Conservation (phyloP, 2,113 vertebrate genomes). For the Gallinago media region DNA sequence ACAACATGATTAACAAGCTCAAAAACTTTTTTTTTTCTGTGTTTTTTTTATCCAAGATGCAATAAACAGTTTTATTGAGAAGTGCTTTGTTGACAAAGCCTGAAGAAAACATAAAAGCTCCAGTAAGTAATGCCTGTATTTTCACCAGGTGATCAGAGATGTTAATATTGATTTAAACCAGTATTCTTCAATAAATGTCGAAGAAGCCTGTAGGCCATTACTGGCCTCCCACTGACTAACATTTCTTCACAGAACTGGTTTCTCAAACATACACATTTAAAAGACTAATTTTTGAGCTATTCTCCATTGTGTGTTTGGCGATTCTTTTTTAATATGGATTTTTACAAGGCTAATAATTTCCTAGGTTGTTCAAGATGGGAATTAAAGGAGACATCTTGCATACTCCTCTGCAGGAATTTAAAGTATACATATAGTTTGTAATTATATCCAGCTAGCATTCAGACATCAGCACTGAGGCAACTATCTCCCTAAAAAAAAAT, state of each 20-base stretch:
- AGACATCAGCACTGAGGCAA: neutral
- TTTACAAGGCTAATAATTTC: slow-evolving; percentile 2
- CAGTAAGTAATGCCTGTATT: slow-evolving; percentile 25
- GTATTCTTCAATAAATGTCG: slow-evolving; percentile 60
- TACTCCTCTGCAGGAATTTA: neutral
- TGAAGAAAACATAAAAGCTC: slow-evolving; percentile 1
- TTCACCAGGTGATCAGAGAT: slow-evolving; percentile 35
- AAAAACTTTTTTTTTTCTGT: neutral
- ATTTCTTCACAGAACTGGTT: slow-evolving; percentile 17
- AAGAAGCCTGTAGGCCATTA: slow-evolving; percentile 36
- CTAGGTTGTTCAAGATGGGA: neutral
- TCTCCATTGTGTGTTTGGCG: neutral
- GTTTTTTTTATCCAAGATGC: neutral
- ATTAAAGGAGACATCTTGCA: neutral
- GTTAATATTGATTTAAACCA: slow-evolving; percentile 62
- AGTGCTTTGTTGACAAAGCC: neutral
- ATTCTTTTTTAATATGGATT: neutral
- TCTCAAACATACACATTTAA: neutral
- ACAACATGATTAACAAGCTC: neutral
- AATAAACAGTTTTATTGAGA: slow-evolving; percentile 6
- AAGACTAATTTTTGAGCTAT: neutral
- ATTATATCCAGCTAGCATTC: neutral
- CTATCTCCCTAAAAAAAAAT: neutral
- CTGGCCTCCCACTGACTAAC: slow-evolving; percentile 42
- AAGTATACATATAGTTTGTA: neutral